Conservation (phyloP, 30 jellyfish, hydroid and myxozoan species). For the Aurelia sp. region DNA sequence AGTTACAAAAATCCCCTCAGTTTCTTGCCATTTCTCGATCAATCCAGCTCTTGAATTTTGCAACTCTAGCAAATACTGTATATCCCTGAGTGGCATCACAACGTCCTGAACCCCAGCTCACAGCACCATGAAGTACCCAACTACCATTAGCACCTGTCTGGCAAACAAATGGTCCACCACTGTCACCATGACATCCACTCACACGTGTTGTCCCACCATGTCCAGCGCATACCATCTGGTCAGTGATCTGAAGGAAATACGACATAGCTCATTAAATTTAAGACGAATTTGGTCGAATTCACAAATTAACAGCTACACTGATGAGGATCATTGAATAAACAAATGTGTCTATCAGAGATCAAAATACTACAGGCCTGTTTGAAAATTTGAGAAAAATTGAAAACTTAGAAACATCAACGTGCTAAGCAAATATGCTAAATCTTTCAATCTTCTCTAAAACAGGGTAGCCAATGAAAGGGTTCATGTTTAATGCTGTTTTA, state of each 20-base stretch:
- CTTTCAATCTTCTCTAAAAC: too few relatives aligned
- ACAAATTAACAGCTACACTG: too few relatives aligned
- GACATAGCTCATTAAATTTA: neutral
- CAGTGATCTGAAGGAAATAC: neutral
- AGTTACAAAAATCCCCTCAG: neutral
- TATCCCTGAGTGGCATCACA: conserved; percentile 67
- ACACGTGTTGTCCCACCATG: conserved; percentile 38
- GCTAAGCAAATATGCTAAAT: too few relatives aligned
- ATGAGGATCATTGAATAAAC: too few relatives aligned
- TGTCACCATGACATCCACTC: conserved; percentile 80
- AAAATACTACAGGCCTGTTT: too few relatives aligned
- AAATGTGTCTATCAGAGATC: too few relatives aligned
- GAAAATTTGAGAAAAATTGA: too few relatives aligned
- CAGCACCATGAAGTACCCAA: too few relatives aligned
- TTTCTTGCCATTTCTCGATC: conserved; percentile 13
- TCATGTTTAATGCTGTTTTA: too few relatives aligned
- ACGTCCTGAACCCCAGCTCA: conserved; percentile 54
- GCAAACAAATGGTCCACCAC: conserved; percentile 85
- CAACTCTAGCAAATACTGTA: conserved; percentile 74
- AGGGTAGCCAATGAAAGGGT: too few relatives aligned
- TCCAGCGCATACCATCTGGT: conserved; percentile 71
- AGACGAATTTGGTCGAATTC: too few relatives aligned
- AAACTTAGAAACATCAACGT: too few relatives aligned
- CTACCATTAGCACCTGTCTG: conserved; percentile 36
- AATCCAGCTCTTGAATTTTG: conserved; percentile 31